Evolutionary conservation across 1,140 invertebrate genomes (phyloP).

Genomic region (Galendromus occidentalis): DNA sequence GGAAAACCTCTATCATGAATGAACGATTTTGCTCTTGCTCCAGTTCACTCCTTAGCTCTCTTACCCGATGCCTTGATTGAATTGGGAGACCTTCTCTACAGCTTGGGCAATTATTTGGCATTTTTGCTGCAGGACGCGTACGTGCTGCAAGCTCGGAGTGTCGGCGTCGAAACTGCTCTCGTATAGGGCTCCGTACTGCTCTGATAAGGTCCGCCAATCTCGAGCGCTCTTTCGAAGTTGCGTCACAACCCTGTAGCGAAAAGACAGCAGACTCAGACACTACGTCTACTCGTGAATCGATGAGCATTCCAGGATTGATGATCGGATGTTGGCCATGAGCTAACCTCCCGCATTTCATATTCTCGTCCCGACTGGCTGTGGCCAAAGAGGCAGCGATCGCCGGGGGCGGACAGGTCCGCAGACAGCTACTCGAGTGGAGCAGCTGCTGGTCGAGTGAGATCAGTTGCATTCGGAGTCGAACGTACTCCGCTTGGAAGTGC

Average conservation of each 20-base stretch:
- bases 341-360: slow-evolving; percentile 58
- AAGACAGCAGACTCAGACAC: too few relatives aligned
- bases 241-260: slow-evolving; percentile 22
- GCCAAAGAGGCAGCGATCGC: slow-evolving; percentile 67
- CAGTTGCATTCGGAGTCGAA: slow-evolving; percentile 48
- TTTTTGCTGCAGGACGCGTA: slow-evolving; percentile 54
- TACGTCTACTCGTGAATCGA: too few relatives aligned
- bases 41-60: background rate
- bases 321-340: too few relatives aligned
- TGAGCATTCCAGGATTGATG: too few relatives aligned
- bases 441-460: slow-evolving; percentile 52
- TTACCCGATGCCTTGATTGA: slow-evolving; percentile 22
- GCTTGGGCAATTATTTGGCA: slow-evolving; percentile 50
- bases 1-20: slow-evolving; percentile 3
- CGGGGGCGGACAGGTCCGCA: slow-evolving; percentile 73
- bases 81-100: slow-evolving; percentile 41
- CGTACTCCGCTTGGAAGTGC: slow-evolving; percentile 57
- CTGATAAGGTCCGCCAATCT: slow-evolving; percentile 49
- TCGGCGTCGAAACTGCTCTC: slow-evolving; percentile 84
- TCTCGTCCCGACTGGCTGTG: slow-evolving; percentile 51
- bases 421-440: slow-evolving; percentile 50
- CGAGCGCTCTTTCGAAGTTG: slow-evolving; percentile 51
- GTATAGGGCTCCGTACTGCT: slow-evolving; percentile 59
- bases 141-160: slow-evolving; percentile 53
- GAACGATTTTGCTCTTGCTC: background rate